A percentile compares a stretch with the other conserved stretches of the same genome.
Evolutionary conservation across 2,888 invertebrate genomes (phyloP).

Genomic region (Apamea epomidion): DNA sequence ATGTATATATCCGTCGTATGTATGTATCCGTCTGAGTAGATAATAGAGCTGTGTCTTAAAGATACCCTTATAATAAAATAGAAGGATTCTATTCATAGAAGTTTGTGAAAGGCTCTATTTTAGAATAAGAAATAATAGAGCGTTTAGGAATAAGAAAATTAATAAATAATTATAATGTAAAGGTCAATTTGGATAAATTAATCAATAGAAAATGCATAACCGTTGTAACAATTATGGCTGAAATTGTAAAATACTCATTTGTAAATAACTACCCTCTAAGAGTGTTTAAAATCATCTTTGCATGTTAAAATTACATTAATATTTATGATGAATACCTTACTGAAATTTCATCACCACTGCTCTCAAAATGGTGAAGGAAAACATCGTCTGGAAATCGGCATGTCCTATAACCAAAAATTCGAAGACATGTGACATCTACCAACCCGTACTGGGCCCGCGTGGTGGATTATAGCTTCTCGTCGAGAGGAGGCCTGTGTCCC

Average conservation of each 20-base stretch:
- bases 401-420: background rate
- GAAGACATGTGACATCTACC: background rate
- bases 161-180: slow-evolving; percentile 30
- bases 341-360: background rate
- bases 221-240: slow-evolving; percentile 2
- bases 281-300: slow-evolving; percentile 6
- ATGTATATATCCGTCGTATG: slow-evolving; percentile 7
- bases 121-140: background rate
- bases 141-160: background rate
- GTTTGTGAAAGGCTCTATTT: background rate
- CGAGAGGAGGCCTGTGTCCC: background rate
- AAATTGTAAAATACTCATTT: slow-evolving; percentile 1
- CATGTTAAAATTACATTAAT: background rate
- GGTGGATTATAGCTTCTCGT: background rate
- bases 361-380: background rate
- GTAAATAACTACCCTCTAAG: slow-evolving; percentile 6
- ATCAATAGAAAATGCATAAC: slow-evolving; percentile 8
- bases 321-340: background rate
- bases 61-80: slow-evolving; percentile 31
- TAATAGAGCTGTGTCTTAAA: slow-evolving; percentile 45
- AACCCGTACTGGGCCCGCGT: background rate
- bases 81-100: background rate
- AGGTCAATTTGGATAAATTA: slow-evolving; percentile 49
- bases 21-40: slow-evolving; percentile 53
- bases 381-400: background rate